phyloP scores from a whole-genome alignment of 2,113 vertebrate species.

The Chelonoidis abingdonii region DNA sequence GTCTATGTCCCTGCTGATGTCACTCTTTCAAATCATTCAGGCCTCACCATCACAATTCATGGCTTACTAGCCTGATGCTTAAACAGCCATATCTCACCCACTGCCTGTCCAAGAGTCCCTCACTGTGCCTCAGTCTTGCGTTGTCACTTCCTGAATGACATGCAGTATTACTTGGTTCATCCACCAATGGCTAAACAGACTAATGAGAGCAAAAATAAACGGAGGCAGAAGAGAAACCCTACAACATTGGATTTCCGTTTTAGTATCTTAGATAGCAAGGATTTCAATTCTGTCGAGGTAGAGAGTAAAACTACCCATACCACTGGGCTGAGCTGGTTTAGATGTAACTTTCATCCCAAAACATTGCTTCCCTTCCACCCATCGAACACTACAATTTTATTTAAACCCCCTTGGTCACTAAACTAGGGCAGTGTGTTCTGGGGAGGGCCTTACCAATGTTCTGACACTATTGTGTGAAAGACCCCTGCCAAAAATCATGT shows the following conservation, averaged over 20 bases:
- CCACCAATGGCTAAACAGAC: background rate
- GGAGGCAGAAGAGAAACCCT: background rate
- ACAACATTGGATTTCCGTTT: background rate
- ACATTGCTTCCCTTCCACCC: background rate
- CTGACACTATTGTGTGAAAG: background rate
- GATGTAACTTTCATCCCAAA: background rate
- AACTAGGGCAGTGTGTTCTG: background rate
- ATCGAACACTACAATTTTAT: background rate
- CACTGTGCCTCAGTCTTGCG: background rate
- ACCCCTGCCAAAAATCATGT: constrained; percentile 13
- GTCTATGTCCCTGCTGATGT: background rate
- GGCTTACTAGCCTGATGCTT: rapidly evolving
- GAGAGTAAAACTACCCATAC: background rate
- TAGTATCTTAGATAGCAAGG: background rate
- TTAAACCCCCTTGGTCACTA: background rate
- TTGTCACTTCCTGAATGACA: background rate
- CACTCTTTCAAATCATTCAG: background rate
- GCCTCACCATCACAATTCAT: background rate
- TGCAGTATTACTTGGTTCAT: background rate
- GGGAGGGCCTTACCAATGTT: background rate
- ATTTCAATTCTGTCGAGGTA: background rate
- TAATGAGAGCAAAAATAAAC: background rate
- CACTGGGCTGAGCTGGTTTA: background rate
- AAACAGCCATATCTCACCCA: background rate
- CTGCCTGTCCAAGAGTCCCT: background rate